Conservation (phyloP, 2,113 vertebrate genomes). For the Numenius arquata region DNA sequence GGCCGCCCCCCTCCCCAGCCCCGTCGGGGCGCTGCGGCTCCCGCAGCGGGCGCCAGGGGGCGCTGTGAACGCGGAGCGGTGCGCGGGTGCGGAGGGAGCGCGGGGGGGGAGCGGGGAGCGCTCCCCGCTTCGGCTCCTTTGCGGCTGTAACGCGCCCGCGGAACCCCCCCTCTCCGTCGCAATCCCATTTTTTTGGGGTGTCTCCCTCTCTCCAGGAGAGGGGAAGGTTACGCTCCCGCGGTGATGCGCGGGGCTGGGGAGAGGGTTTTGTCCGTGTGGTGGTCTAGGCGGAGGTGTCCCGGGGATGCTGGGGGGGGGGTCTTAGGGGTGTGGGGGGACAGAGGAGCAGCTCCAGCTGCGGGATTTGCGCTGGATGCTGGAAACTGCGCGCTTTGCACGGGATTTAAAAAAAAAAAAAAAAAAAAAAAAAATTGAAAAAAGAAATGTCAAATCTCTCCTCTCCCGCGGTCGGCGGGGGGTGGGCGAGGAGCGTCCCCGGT, state of each 20-base stretch:
- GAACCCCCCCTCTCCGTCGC: background rate
- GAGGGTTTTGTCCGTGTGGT: background rate
- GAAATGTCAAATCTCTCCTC: background rate
- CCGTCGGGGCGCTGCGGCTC: background rate
- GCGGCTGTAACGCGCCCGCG: background rate
- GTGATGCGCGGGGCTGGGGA: background rate
- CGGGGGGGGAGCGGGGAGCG: background rate
- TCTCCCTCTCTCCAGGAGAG: no score
- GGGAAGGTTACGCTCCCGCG: background rate
- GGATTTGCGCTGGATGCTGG: background rate
- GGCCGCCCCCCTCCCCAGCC: background rate
- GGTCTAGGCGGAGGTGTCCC: background rate
- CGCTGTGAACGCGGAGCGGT: background rate
- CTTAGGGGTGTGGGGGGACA: background rate
- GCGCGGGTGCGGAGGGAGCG: background rate
- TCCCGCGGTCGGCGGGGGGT: conserved; percentile 72
- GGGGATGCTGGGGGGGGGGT: background rate
- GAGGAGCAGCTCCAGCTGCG: background rate
- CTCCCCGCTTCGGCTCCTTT: background rate
- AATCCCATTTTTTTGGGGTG: fast-evolving
- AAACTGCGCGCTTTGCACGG: background rate
- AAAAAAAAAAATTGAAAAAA: background rate
- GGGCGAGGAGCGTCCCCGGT: conserved; percentile 71
- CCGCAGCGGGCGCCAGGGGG: background rate
- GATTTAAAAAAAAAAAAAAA: background rate